Conservation (phyloP, 2,888 invertebrate species). For the Nymphalis urticae region DNA sequence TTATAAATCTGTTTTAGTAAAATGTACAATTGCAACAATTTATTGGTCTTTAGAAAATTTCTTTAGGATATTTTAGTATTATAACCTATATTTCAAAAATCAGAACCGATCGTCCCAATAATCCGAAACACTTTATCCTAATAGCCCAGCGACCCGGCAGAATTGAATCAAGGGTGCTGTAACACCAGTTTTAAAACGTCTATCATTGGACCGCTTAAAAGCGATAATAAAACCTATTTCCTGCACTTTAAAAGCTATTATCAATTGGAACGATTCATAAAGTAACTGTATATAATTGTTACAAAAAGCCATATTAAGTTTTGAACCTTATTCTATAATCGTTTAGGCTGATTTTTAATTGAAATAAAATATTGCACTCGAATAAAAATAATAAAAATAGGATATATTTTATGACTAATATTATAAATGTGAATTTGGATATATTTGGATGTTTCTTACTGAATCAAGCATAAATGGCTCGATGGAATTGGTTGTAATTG, state of each 20-base stretch:
- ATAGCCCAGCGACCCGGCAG: constrained; percentile 43
- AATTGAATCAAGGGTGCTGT: constrained; percentile 43
- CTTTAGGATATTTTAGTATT: not conserved
- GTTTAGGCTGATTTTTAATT: no score
- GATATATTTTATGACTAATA: no score
- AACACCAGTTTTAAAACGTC: constrained; percentile 26
- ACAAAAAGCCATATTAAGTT: not conserved
- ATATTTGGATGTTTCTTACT: no score
- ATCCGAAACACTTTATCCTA: constrained; percentile 42
- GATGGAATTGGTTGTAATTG: no score
- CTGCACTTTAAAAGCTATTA: not conserved
- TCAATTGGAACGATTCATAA: not conserved
- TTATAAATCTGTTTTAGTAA: not conserved
- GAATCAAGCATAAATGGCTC: no score
- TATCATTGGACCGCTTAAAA: not conserved
- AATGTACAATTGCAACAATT: not conserved
- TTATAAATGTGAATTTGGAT: no score
- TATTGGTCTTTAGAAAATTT: not conserved
- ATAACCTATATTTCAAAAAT: constrained; percentile 9
- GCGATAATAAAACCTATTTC: not conserved
- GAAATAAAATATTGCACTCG: no score
- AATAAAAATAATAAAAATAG: no score
- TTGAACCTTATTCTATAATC: no score
- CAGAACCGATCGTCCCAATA: constrained; percentile 30
- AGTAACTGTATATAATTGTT: not conserved